These are phyloP conservation scores for Hypselothyrea guttata DNA, from an alignment of 2,888 invertebrate genomes.

Conservation along the genomic window DNA sequence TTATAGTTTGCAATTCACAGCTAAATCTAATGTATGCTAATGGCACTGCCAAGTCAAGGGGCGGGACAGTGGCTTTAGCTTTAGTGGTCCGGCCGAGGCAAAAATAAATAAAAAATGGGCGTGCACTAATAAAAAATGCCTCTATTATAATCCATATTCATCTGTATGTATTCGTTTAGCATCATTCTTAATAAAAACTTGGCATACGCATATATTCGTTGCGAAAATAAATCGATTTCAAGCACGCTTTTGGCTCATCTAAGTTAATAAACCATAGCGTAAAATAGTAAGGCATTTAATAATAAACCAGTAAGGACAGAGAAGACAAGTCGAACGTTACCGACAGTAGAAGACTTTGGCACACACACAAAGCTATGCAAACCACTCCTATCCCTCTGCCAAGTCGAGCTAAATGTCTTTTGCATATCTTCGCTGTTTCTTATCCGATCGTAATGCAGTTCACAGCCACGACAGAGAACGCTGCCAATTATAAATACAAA, in stretches of 20 bases:
- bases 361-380: too few relatives aligned
- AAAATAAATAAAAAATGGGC: slow-evolving; percentile 36
- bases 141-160: background rate
- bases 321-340: too few relatives aligned
- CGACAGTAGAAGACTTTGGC: too few relatives aligned
- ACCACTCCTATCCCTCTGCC: too few relatives aligned
- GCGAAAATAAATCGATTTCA: background rate
- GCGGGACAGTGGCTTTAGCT: slow-evolving; percentile 14
- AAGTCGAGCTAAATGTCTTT: too few relatives aligned
- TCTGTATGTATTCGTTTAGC: slow-evolving; percentile 26
- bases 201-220: slow-evolving; percentile 2
- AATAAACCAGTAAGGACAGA: too few relatives aligned
- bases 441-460: too few relatives aligned
- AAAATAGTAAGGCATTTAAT: background rate
- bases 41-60: slow-evolving; percentile 17
- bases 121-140: slow-evolving; percentile 32
- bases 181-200: slow-evolving; percentile 16
- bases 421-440: too few relatives aligned
- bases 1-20: too few relatives aligned
- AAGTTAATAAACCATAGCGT: slow-evolving; percentile 18
- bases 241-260: slow-evolving; percentile 40
- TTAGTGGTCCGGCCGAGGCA: slow-evolving; percentile 6
- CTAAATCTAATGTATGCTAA: background rate
- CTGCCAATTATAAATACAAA: too few relatives aligned
- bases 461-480: too few relatives aligned